These are phyloP conservation scores for Chrysotoxum bicinctum DNA, from an alignment of 2,888 invertebrate genomes.

Conservation along the genomic window DNA sequence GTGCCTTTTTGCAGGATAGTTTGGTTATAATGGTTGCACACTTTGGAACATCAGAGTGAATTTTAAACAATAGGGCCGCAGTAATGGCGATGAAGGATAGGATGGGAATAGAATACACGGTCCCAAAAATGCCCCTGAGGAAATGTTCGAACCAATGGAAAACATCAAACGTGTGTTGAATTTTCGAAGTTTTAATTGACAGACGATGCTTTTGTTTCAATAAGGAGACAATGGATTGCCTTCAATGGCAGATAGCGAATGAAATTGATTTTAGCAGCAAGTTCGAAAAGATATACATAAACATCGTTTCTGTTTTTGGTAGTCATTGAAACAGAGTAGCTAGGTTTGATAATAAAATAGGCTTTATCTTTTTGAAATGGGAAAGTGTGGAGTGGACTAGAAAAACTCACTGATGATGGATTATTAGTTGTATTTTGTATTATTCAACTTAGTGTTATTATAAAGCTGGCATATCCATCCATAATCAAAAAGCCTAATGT, in stretches of 20 bases:
- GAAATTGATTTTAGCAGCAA: slow-evolving; percentile 1
- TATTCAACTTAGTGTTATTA: too few relatives aligned
- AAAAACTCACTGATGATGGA: too few relatives aligned
- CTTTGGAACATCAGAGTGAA: slow-evolving; percentile 52
- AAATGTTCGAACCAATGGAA: slow-evolving; percentile 58
- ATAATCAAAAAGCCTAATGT: too few relatives aligned
- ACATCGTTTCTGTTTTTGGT: not conserved
- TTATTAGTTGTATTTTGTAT: too few relatives aligned
- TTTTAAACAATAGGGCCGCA: slow-evolving; percentile 56
- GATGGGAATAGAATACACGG: not conserved
- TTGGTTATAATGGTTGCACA: slow-evolving; percentile 59
- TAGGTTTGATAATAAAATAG: not conserved
- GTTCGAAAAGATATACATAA: not conserved
- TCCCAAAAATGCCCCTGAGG: slow-evolving; percentile 46
- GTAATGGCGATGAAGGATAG: slow-evolving; percentile 15
- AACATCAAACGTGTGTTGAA: slow-evolving; percentile 67
- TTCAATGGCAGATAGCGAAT: not conserved
- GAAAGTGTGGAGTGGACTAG: too few relatives aligned
- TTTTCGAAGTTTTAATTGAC: slow-evolving; percentile 63
- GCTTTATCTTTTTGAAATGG: not conserved
- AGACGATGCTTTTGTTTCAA: slow-evolving; percentile 56
- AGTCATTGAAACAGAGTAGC: not conserved
- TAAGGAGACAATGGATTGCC: slow-evolving; percentile 6
- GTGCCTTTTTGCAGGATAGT: slow-evolving; percentile 37
- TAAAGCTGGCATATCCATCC: too few relatives aligned